Evolutionary conservation across 2,113 vertebrate species (phyloP).

Genomic region (Lontra canadensis): DNA sequence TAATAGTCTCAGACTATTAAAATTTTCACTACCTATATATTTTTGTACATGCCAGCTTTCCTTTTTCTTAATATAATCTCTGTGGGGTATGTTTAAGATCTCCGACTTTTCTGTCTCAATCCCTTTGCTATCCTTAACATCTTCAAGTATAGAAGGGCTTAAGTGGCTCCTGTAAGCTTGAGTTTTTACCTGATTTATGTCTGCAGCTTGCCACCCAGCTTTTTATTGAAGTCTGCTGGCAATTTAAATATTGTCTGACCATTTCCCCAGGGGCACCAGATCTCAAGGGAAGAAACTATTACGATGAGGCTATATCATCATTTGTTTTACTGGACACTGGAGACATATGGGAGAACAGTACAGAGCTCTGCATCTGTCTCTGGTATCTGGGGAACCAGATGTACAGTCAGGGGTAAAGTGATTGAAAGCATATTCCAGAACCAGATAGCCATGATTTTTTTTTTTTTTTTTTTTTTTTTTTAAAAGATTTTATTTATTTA

Average conservation of each 20-base stretch:
- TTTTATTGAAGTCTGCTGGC: slow-evolving; percentile 15
- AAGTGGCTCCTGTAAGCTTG: background rate
- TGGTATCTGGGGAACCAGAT: background rate
- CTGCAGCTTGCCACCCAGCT: background rate
- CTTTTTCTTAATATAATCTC: slow-evolving; percentile 32
- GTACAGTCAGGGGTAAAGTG: background rate
- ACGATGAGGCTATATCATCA: background rate
- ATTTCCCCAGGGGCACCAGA: background rate
- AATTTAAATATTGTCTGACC: slow-evolving; percentile 11
- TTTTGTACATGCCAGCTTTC: background rate
- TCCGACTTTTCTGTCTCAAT: background rate
- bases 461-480: too few relatives aligned
- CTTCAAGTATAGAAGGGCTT: slow-evolving; percentile 28
- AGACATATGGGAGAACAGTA: background rate
- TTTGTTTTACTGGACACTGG: background rate
- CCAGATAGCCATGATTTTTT: background rate
- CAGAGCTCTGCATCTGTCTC: background rate
- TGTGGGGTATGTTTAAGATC: background rate
- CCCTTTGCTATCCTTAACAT: background rate
- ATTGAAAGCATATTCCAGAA: background rate
- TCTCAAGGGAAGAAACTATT: background rate
- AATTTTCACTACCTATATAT: background rate
- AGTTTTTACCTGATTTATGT: background rate
- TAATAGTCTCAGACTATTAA: background rate
- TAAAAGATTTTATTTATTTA: too few relatives aligned